A percentile compares a stretch with the other conserved stretches of the same genome.
Conservation (phyloP, 2,888 invertebrate genomes). For the Conchocele bisecta region DNA sequence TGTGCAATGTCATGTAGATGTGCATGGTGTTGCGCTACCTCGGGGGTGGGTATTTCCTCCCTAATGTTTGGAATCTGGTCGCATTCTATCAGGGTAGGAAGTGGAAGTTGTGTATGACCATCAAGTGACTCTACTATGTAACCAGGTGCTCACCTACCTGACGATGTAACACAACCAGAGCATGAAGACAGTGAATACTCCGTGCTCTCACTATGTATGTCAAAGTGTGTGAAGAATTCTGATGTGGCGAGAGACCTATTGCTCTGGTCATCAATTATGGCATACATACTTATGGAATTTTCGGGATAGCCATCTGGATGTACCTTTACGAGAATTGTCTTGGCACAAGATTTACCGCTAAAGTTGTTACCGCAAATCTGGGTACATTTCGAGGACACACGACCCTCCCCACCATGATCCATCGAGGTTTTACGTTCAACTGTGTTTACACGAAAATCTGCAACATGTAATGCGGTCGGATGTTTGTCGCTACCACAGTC, state of each 20-base stretch:
- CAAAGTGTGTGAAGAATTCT: constrained; percentile 13
- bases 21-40: constrained; percentile 20
- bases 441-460: no score
- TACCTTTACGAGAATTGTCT: constrained; percentile 17
- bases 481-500: no score
- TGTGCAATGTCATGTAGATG: constrained; percentile 25
- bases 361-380: constrained; percentile 11
- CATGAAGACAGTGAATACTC: constrained; percentile 16
- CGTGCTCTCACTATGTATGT: background rate
- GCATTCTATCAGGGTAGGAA: constrained; percentile 40
- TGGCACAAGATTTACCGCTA: constrained; percentile 26
- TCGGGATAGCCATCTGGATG: background rate
- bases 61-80: constrained; percentile 27
- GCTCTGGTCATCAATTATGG: constrained; percentile 34
- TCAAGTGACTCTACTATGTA: constrained; percentile 29
- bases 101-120: background rate
- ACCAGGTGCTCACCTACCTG: constrained; percentile 14
- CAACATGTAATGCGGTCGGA: no score
- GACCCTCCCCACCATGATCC: no score
- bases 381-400: no score
- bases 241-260: constrained; percentile 19
- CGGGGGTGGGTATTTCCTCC: constrained; percentile 43
- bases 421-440: no score
- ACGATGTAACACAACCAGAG: background rate
- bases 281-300: background rate